Evolutionary conservation across 64 coral and sea anemone species (phyloP).

Genomic region (Anthopleura sola): DNA sequence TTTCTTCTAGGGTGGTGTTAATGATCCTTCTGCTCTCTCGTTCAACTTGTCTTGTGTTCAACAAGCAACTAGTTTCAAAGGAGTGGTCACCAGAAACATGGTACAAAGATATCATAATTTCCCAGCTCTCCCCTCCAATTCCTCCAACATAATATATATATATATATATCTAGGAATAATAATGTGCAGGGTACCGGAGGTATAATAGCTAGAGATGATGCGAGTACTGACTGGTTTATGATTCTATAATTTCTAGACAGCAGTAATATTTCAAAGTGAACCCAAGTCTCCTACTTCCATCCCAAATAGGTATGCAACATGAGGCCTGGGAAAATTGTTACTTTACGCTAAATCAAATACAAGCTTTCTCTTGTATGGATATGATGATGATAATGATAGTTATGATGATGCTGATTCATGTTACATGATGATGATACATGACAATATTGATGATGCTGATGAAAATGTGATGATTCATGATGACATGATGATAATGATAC

Average conservation of each 20-base stretch:
- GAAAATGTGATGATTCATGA: no score
- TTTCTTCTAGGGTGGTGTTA: constrained; percentile 59
- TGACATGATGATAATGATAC: no score
- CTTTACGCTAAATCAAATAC: no score
- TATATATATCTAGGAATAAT: no score
- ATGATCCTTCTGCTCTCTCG: constrained; percentile 50
- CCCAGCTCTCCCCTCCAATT: no score
- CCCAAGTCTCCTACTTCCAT: not conserved
- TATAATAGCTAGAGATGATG: no score
- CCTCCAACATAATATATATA: no score
- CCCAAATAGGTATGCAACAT: not conserved
- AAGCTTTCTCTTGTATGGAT: no score
- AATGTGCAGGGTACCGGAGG: no score
- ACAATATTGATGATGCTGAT: not conserved
- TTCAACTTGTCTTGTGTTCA: constrained; percentile 58
- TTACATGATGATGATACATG: no score
- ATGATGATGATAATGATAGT: no score
- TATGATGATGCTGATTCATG: no score
- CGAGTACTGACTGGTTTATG: not conserved
- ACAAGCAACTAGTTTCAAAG: constrained; percentile 49
- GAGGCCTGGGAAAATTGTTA: not conserved
- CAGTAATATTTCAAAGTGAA: not conserved
- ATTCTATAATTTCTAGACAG: not conserved
- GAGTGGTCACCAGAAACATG: constrained; percentile 72
- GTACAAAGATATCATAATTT: constrained; percentile 29